Percentiles rank a stretch among this genome's conserved stretches.
These are phyloP conservation scores for Eledone cirrhosa DNA, from an alignment of 2,888 invertebrate genomes.

Conservation along the genomic window DNA sequence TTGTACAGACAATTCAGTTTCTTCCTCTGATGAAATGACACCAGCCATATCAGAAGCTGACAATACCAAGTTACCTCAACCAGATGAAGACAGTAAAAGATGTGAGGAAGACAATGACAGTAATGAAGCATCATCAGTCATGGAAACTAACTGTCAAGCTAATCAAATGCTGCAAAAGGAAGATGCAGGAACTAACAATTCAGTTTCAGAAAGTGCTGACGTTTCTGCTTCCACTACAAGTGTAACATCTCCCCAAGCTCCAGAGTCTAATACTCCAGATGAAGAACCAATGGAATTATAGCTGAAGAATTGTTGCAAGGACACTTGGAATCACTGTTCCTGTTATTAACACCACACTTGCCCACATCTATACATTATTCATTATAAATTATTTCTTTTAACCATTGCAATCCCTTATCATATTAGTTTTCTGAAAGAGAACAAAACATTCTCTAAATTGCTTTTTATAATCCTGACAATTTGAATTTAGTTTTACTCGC, in stretches of 20 bases:
- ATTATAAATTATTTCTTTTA: too few species aligned
- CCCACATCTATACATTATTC: too few species aligned
- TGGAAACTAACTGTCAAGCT: slow-evolving; percentile 16
- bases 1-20: slow-evolving; percentile 23
- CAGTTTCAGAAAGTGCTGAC: not conserved
- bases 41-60: not conserved
- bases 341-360: too few species aligned
- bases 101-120: not conserved
- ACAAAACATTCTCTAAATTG: too few species aligned
- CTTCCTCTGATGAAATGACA: slow-evolving; percentile 11
- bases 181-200: not conserved
- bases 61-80: not conserved
- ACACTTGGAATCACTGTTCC: too few species aligned
- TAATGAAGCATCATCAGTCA: slow-evolving; percentile 16
- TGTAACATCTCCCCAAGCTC: not conserved
- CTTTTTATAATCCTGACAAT: too few species aligned
- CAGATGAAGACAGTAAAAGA: not conserved
- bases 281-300: slow-evolving; percentile 27
- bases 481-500: too few species aligned
- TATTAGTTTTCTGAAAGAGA: too few species aligned
- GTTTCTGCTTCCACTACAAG: slow-evolving; percentile 6
- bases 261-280: slow-evolving; percentile 20
- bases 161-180: not conserved
- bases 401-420: too few species aligned
- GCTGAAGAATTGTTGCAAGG: not conserved